Percentiles rank a stretch among this genome's conserved stretches.
Conservation (phyloP, 2,113 vertebrate species). For the Progne subis region DNA sequence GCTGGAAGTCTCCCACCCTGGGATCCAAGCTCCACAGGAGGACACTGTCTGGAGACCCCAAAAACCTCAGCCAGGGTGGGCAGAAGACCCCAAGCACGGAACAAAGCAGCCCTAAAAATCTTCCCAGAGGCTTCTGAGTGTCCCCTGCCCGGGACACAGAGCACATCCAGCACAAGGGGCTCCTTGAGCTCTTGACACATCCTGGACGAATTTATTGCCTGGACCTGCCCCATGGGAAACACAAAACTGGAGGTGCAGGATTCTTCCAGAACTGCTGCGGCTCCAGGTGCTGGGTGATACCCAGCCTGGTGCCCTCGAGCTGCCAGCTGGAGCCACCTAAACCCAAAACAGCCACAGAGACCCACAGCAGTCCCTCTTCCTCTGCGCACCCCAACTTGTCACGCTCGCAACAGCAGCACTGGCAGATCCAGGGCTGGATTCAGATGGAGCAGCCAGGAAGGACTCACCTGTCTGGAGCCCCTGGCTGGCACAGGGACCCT, state of each 20-base stretch:
- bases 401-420: fast-evolving
- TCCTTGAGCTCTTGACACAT: too few relatives aligned
- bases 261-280: neutral
- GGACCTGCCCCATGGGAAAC: neutral
- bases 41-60: neutral
- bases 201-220: neutral
- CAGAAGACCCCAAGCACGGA: neutral
- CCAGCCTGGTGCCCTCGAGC: neutral
- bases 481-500: neutral
- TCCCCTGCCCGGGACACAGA: fast-evolving
- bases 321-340: neutral
- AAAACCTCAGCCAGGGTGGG: neutral
- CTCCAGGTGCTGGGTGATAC: fast-evolving
- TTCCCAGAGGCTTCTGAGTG: neutral
- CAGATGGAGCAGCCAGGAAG: neutral
- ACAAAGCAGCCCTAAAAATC: neutral
- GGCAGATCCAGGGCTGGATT: neutral
- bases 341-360: neutral
- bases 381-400: neutral
- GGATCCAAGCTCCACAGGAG: too few relatives aligned
- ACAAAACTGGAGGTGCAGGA: neutral
- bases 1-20: neutral
- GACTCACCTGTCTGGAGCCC: neutral
- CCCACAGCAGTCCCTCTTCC: neutral
- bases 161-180: neutral